Base-by-base conservation (phyloP, 2,113 vertebrate species). In the Marmota monax region DNA sequence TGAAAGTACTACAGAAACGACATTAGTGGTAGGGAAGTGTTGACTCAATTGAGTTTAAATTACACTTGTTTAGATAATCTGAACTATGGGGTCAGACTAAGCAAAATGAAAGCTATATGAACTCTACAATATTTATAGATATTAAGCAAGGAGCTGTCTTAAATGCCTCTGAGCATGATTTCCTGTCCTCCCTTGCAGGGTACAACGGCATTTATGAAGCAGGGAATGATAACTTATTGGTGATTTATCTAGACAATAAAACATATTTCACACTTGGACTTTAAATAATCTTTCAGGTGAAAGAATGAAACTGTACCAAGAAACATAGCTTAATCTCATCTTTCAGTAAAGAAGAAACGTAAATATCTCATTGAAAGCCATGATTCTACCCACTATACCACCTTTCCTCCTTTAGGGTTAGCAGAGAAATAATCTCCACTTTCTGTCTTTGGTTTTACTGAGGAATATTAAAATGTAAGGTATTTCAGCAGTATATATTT, bases 271-370 rank as follows among this genome's bases (percentile, higher is more conserved):
- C 20, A 84, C 34, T 42, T 23, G 42, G 18, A 22, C 4, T 23
- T 82, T 23, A 95, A 95, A 94, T 48, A 51, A 90, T 61, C 39
- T 89, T 85, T 11, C n/a, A 72, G 58, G n/a, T 23, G 70, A 95
- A 56, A 86, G 14, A 3, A 42, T 18, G 29, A 61, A 56, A 37
- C 4, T 58, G 1, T 37, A 45, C 7, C 10, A 14, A 82, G 7
- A 27, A 13, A 14, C 16, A 69, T 67, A 45, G 27, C 5, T 51
- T 37, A 78, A 8, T 37, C 45, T 29, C 22, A 5, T n/a, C 45
- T 96, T 51, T 84, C 39, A 29, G n/a, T 2, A 86, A 65, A 84
- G n/a, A 72, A 87, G 32, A 92, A 76, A 77, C 4, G n/a, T 17
- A 78, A 90, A 7, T 51, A 51, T 61, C 7, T 53, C 22, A 22